Evolutionary conservation across 2,888 invertebrate species (phyloP).

Genomic region (Oegoconia quadripuncta): DNA sequence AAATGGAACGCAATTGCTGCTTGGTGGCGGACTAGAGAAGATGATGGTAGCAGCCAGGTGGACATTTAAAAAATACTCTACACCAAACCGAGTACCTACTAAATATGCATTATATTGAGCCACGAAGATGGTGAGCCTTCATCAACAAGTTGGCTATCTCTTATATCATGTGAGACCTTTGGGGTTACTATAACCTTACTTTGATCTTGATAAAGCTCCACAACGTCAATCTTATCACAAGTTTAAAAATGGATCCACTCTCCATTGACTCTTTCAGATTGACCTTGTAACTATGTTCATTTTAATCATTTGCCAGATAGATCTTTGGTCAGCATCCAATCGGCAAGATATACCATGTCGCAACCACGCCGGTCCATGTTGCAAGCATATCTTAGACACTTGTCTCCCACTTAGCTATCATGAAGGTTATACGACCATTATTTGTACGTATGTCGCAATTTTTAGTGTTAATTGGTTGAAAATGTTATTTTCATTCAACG

Average conservation of each 20-base stretch:
- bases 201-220: no score
- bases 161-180: no score
- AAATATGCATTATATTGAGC: no score
- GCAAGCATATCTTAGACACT: slow-evolving; percentile 15
- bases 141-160: no score
- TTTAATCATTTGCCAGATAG: background rate
- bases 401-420: slow-evolving; percentile 18
- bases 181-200: no score
- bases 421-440: slow-evolving; percentile 23
- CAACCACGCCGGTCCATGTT: slow-evolving; percentile 8
- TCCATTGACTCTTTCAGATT: background rate
- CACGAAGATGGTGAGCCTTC: no score
- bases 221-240: no score
- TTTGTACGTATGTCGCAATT: slow-evolving; percentile 25
- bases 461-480: slow-evolving; percentile 11
- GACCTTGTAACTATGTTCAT: background rate
- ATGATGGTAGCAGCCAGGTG: no score
- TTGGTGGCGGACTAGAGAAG: no score
- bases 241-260: background rate
- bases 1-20: no score
- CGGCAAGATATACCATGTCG: slow-evolving; percentile 4
- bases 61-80: no score
- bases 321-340: slow-evolving; percentile 7
- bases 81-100: no score
- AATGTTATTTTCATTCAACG: background rate